These are phyloP conservation scores for Eugnorisma glareosa DNA, from an alignment of 2,888 invertebrate species.

Conservation along the genomic window DNA sequence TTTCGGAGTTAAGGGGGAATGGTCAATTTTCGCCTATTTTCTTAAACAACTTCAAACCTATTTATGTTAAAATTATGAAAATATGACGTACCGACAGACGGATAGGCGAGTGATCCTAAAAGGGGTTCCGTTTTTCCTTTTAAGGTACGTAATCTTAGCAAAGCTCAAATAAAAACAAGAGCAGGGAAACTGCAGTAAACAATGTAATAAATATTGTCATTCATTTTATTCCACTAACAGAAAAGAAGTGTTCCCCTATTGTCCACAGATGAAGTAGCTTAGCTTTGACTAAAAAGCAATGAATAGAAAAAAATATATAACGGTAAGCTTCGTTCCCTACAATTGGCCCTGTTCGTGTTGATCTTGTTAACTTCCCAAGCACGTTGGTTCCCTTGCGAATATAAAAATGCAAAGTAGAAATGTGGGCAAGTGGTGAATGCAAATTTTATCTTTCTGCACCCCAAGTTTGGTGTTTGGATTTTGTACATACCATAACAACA, in stretches of 20 bases:
- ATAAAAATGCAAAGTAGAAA: conserved; percentile 81
- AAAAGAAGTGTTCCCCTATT: conserved; percentile 30
- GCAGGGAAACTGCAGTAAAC: conserved; percentile 15
- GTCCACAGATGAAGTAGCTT: conserved; percentile 33
- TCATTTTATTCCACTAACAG: conserved; percentile 13
- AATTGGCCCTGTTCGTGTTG: conserved; percentile 71
- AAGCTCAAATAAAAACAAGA: conserved; percentile 37
- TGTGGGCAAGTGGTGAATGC: conserved; percentile 76
- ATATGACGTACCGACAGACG: no score
- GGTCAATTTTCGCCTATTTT: no score
- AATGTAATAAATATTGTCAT: conserved; percentile 42
- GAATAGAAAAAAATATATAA: conserved; percentile 37
- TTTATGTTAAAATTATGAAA: no score
- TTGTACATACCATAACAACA: conserved; percentile 43
- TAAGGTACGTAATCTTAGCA: no score
- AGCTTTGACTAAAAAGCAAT: conserved; percentile 42
- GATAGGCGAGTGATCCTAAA: no score
- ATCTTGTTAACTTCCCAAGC: conserved; percentile 78
- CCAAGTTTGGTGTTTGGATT: conserved; percentile 61
- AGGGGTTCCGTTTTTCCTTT: no score
- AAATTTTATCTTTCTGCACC: conserved; percentile 76
- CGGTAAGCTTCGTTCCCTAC: conserved; percentile 59
- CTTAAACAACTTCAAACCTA: no score
- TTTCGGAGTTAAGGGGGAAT: no score
- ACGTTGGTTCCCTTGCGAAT: conserved; percentile 76